Percentiles rank a stretch among this genome's conserved stretches.
These are phyloP conservation scores for Enteromius thamalakanensis DNA, from an alignment of 2,797 vertebrate species.

Conservation along the genomic window DNA sequence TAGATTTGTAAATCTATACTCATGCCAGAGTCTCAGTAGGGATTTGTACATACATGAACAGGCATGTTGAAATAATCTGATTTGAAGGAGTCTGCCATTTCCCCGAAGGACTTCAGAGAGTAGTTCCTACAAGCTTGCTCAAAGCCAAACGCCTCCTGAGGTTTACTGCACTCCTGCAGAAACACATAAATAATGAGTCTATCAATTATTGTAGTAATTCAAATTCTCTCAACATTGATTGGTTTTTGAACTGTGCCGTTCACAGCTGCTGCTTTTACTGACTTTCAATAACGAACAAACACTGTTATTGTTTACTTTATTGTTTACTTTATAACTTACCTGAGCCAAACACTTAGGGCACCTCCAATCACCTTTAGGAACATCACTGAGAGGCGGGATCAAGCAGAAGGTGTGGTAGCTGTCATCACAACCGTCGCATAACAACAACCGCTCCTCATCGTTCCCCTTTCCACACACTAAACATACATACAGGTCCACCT, in stretches of 20 bases:
- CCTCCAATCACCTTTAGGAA: slow-evolving; percentile 96
- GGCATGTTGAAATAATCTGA: slow-evolving; percentile 99
- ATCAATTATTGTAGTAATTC: not conserved
- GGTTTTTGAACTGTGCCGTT: not conserved
- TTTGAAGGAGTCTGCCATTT: slow-evolving; percentile 98
- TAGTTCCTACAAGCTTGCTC: slow-evolving; percentile 95
- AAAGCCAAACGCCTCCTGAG: slow-evolving; percentile 96
- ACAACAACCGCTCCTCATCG: slow-evolving; percentile 90
- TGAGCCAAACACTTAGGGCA: slow-evolving; percentile 97
- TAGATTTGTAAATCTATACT: not conserved
- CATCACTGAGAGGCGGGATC: slow-evolving; percentile 90
- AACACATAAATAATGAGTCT: slow-evolving; percentile 18
- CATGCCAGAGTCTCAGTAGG: not conserved
- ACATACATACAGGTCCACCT: slow-evolving; percentile 97
- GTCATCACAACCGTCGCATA: slow-evolving; percentile 97
- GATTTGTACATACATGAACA: slow-evolving; percentile 86
- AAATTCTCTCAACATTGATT: not conserved
- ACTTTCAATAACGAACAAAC: not conserved
- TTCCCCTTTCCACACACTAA: slow-evolving; percentile 91
- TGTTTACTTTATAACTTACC: slow-evolving; percentile 73
- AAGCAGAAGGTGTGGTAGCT: slow-evolving; percentile 98
- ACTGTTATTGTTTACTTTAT: not conserved
- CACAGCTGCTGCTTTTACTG: not conserved
- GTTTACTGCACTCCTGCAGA: slow-evolving; percentile 90
- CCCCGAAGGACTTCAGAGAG: slow-evolving; percentile 91